Percentiles rank a stretch among this genome's conserved stretches.
Evolutionary conservation across 1,140 invertebrate genomes (phyloP).

Genomic region (Microplitis demolitor): DNA sequence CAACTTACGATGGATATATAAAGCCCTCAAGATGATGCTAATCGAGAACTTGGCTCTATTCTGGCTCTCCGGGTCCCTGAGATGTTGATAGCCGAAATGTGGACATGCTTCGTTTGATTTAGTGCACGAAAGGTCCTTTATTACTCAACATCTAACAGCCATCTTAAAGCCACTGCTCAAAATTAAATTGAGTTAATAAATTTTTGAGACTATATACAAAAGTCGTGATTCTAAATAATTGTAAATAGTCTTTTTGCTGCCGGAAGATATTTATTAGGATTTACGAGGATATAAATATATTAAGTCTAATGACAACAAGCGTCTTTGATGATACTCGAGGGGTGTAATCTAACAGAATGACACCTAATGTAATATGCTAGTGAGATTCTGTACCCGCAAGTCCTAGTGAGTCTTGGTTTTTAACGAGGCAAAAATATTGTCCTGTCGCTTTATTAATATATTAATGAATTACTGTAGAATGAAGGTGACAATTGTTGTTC

Average conservation of each 20-base stretch:
- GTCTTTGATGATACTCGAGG: too few relatives aligned
- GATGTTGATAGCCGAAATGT: conserved; percentile 23
- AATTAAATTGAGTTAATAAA: too few relatives aligned
- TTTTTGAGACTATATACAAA: too few relatives aligned
- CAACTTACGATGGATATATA: conserved; percentile 22
- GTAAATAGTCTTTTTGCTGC: too few relatives aligned
- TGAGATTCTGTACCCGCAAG: too few relatives aligned
- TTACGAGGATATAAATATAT: not conserved
- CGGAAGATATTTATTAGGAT: too few relatives aligned
- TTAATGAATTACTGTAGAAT: conserved; percentile 32
- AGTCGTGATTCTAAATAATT: too few relatives aligned
- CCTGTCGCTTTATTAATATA: conserved; percentile 16
- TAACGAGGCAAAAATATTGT: conserved; percentile 38
- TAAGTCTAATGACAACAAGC: not conserved
- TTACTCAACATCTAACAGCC: not conserved
- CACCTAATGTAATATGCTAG: too few relatives aligned
- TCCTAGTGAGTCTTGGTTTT: too few relatives aligned
- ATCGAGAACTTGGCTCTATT: conserved; percentile 44
- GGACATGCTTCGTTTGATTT: conserved; percentile 52
- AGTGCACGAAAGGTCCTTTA: conserved; percentile 30
- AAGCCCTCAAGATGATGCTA: conserved; percentile 53
- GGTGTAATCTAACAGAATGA: too few relatives aligned
- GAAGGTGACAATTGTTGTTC: conserved; percentile 41
- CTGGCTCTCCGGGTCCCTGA: conserved; percentile 4
- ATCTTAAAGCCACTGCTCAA: too few relatives aligned